Base-by-base conservation (phyloP, 2,797 vertebrate species). In the Harpagifer antarcticus region DNA sequence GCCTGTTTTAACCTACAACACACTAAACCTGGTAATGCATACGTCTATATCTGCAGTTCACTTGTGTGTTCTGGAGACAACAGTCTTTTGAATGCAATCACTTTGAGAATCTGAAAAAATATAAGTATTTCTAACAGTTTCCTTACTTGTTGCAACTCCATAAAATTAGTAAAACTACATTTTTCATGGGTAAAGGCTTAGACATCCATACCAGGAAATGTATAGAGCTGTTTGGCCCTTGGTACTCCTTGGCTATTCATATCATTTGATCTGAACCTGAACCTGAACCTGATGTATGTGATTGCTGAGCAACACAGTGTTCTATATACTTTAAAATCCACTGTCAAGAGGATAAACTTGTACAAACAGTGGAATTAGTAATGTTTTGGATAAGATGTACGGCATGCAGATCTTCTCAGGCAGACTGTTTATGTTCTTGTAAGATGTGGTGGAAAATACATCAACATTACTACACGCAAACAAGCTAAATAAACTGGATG, bases 1-100 rank as follows among this genome's bases (percentile, higher is more conserved):
- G 47, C 33, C 16, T 63, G 50, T 56, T 74, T 57, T 20, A 69
- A 44, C 56, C 56, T 47, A 17, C 14, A 23, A 76, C 68, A 78
- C 64, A 65, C 19, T 37, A 57, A 42, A 54, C 57, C 31, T 60
- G 40, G 52, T 59, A 33, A 69, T 49, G 48, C 40, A 49, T 31
- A 14, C n/a, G 70, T 57, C 49, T 73, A 1, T 64, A 72, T 76
- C 65, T 33, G 16, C 19, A 14, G 3, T 44, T 12, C 11, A 56
- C 37, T 12, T 64, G 8, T 49, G 65, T 31, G 10, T 69, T 52
- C 4, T 31, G 27, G 44, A 53, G 3, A 9, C 14, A 60, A 55
- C 9, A n/a, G 40, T n/a, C 2, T 52, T 16, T 23, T 44, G 14
- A n/a, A n/a, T 49, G 49, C 47, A 68, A 47, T 57, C 17, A 59